Evolutionary conservation across 2,888 invertebrate genomes (phyloP).

Genomic region (Ophion costatus): DNA sequence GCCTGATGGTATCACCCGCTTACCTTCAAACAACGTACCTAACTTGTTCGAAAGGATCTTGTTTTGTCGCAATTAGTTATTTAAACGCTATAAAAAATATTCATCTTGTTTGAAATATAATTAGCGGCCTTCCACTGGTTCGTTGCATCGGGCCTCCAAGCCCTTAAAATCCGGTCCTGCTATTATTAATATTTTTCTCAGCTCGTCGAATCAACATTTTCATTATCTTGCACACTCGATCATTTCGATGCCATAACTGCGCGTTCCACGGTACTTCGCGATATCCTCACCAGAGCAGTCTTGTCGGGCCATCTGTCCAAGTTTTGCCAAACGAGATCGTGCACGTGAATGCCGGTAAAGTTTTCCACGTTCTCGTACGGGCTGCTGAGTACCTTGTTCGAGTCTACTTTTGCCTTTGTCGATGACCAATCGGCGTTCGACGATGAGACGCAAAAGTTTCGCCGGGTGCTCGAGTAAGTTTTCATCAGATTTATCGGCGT

Average conservation of each 20-base stretch:
- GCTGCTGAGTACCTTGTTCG: conserved; percentile 68
- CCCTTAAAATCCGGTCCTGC: too few relatives aligned
- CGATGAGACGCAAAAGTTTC: conserved; percentile 5
- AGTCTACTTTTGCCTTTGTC: conserved; percentile 42
- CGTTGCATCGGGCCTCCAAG: too few relatives aligned
- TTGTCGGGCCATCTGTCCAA: conserved; percentile 87
- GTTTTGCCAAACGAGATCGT: conserved; percentile 87
- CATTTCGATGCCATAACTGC: background rate
- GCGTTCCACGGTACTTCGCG: background rate
- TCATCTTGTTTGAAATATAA: too few relatives aligned
- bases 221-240: background rate
- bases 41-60: too few relatives aligned
- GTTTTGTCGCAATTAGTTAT: too few relatives aligned
- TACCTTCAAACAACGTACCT: too few relatives aligned
- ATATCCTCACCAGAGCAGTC: conserved; percentile 85
- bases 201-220: background rate
- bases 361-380: conserved; percentile 50
- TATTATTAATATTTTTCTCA: too few relatives aligned
- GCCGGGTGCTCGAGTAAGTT: background rate
- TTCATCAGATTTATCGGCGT: background rate
- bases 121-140: too few relatives aligned
- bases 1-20: too few relatives aligned
- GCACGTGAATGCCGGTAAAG: conserved; percentile 61
- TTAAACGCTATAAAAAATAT: too few relatives aligned
- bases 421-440: background rate